A percentile compares a stretch with the other conserved stretches of the same genome.
Evolutionary conservation across 2,888 invertebrate genomes (phyloP).

Genomic region (Sylvicola fuscatus): DNA sequence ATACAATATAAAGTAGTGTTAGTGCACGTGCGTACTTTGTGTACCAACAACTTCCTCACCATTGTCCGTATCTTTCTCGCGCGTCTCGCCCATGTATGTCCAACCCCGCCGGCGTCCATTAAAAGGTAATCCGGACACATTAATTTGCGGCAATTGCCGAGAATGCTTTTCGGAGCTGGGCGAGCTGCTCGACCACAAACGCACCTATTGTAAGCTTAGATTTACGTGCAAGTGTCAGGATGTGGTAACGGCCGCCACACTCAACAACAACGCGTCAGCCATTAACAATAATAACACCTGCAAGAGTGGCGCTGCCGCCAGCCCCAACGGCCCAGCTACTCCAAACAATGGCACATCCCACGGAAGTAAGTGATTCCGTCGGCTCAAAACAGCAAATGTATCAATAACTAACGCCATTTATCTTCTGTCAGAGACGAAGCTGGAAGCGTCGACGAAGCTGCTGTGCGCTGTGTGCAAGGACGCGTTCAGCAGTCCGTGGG

Average conservation of each 20-base stretch:
- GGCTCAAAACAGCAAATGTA: no score
- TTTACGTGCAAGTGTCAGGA: conserved; percentile 50
- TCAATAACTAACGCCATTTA: no score
- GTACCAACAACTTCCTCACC: no score
- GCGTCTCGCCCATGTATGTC: conserved; percentile 1
- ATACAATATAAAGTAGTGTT: no score
- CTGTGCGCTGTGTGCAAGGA: conserved; percentile 46
- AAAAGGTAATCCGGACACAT: conserved; percentile 49
- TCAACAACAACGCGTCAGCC: no score
- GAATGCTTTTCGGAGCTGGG: conserved; percentile 51
- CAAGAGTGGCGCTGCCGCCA: no score
- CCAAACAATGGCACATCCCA: no score
- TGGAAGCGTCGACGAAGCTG: conserved; percentile 25
- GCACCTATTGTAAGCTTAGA: conserved; percentile 47
- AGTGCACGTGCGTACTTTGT: no score
- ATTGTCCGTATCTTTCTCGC: neutral
- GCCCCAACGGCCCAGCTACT: no score
- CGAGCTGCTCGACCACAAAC: conserved; percentile 54
- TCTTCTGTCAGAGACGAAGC: neutral
- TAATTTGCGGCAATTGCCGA: conserved; percentile 60
- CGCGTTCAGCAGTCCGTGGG: conserved; percentile 43
- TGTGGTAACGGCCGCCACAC: conserved; percentile 1
- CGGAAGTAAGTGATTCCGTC: no score
- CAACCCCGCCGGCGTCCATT: no score
- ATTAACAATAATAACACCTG: no score